Conservation (phyloP, 2,888 invertebrate genomes). For the Drosophila greeni region DNA sequence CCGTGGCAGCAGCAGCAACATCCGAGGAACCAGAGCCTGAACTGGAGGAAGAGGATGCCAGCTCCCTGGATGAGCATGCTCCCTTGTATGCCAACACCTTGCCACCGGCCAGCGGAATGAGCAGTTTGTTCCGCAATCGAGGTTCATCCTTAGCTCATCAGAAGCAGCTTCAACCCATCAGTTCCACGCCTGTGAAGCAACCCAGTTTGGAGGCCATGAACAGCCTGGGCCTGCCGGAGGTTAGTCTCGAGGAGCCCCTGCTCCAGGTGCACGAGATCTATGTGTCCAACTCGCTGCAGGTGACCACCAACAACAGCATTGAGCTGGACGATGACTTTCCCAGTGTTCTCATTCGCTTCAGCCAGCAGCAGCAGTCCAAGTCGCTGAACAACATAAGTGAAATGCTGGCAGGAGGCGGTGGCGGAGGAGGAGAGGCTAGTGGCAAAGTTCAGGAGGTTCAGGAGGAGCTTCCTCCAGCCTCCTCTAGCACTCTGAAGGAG, state of each 20-base stretch:
- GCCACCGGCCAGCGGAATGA: conserved; percentile 27
- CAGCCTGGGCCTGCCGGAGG: conserved; percentile 73
- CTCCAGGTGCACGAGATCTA: conserved; percentile 76
- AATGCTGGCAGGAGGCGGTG: conserved; percentile 38
- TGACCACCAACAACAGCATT: conserved; percentile 73
- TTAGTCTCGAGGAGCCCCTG: conserved; percentile 54
- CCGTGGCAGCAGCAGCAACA: not conserved
- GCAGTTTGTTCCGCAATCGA: conserved; percentile 15
- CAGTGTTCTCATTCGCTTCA: conserved; percentile 64
- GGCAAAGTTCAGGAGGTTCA: no score
- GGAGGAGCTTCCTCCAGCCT: no score
- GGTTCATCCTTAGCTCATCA: not conserved
- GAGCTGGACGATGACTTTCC: conserved; percentile 71
- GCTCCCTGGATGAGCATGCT: conserved; percentile 72
- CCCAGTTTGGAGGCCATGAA: conserved; percentile 76
- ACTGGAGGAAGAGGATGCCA: conserved; percentile 63
- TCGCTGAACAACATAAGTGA: conserved; percentile 70
- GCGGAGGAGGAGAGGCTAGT: not conserved
- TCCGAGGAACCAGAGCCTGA: conserved; percentile 15
- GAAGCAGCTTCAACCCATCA: conserved; percentile 19
- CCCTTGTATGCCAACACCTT: conserved; percentile 77
- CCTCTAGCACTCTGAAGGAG: conserved; percentile 36
- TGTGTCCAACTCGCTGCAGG: conserved; percentile 77
- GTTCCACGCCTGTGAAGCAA: conserved; percentile 60
- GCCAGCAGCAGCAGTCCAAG: conserved; percentile 70